Base-by-base conservation (phyloP, 2,797 vertebrate species). In the Parambassis ranga region DNA sequence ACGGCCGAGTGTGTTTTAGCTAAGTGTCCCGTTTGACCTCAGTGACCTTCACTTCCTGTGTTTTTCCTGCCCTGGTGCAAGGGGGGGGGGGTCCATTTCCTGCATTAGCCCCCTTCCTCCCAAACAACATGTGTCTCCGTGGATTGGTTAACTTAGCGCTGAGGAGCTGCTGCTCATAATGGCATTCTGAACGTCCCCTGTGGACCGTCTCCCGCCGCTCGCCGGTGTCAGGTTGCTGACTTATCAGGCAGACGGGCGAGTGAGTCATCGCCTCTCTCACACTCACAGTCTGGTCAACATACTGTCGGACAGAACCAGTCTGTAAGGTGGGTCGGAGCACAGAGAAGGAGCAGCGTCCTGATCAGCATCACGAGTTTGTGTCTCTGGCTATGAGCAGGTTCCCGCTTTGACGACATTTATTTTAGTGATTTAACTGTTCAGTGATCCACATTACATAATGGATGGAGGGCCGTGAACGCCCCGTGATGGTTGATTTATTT, bases 21-120 rank as follows among this genome's bases (percentile, higher is more conserved):
- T 49, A 72, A 83, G 68, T 68, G 77, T 79, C 71, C 65, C 22
- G 19, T 76, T 78, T 86, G 84, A 88, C 86, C 89, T 52, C 37
- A 2, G 1, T 39, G 77, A 81, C 80, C 83, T 51, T 22, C 51
- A 11, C 77, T 77, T 74, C 63, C 66, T 33, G 30, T 65, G 57
- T 62, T 79, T 71, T 24, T 80, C 33, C 77, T 81, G 75, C 71
- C 19, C 66, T 41, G 31, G 44, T 59, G 11, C n/a, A 7, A 11
- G 2, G 6, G 3, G 3, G n/a, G 1, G 15, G 6, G 60, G 38
- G 49, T 2, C 51, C 66, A 63, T 84, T 87, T 87, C 81, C 81
- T 83, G 84, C 66, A 85, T 75, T 66, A 75, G 16, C 55, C 47
- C 37, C 61, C 30, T 43, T 48, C 60, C 20, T 56, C 16, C 42